These are phyloP conservation scores for Drosophila putrida DNA, from an alignment of 2,888 invertebrate species.

Conservation along the genomic window DNA sequence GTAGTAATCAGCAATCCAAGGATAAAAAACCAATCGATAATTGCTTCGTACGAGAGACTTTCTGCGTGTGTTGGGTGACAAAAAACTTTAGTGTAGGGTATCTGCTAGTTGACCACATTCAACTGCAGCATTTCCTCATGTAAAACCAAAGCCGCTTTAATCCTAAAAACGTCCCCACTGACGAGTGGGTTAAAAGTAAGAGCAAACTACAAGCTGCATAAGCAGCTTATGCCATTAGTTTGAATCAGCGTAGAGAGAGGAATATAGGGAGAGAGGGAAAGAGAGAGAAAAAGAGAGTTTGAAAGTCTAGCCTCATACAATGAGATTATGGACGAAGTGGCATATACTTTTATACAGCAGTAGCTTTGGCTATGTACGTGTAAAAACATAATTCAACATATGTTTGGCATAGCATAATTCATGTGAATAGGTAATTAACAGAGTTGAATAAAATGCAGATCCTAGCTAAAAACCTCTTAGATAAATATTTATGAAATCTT, in stretches of 20 bases:
- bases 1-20: conserved; percentile 18
- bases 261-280: not conserved
- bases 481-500: not conserved
- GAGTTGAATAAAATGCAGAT: not conserved
- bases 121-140: not conserved
- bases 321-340: conserved; percentile 11
- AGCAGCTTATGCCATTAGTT: conserved; percentile 72
- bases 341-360: conserved; percentile 16
- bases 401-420: conserved; percentile 1
- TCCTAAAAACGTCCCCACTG: conserved; percentile 59
- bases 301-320: conserved; percentile 5
- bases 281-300: not conserved
- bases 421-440: not conserved
- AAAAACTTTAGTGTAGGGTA: not conserved
- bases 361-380: not conserved
- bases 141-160: conserved; percentile 51
- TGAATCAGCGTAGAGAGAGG: conserved; percentile 29
- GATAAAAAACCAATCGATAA: conserved; percentile 28
- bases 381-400: conserved; percentile 3
- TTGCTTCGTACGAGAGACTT: conserved; percentile 33
- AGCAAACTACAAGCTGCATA: conserved; percentile 59
- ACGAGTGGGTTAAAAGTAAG: conserved; percentile 61
- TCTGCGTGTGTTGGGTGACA: conserved; percentile 29
- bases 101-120: not conserved
- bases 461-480: not conserved